A percentile compares a stretch with the other conserved stretches of the same genome.
These are phyloP conservation scores for Porites lutea DNA, from an alignment of 64 coral and sea anemone genomes.

Conservation along the genomic window DNA sequence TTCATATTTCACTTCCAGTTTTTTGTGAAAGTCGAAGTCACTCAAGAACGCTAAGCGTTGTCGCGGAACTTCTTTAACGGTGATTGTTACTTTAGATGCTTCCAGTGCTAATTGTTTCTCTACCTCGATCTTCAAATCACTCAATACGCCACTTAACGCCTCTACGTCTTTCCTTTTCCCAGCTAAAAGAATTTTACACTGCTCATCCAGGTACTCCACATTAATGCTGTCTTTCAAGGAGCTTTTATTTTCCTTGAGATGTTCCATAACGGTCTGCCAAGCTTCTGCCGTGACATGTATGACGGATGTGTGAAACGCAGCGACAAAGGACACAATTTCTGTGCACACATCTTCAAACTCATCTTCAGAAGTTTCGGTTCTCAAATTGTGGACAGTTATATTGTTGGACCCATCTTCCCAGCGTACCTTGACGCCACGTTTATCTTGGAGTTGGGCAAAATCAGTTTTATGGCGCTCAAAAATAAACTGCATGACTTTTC, in stretches of 20 bases:
- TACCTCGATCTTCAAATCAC: not conserved
- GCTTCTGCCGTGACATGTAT: not conserved
- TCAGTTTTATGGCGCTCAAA: not conserved
- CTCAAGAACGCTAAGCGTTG: not conserved
- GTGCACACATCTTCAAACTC: not conserved
- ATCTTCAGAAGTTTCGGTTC: not conserved
- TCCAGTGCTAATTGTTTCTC: not conserved
- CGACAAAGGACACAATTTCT: not conserved
- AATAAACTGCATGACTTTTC: not conserved
- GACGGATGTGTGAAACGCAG: not conserved
- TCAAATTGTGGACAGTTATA: not conserved
- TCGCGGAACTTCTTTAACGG: not conserved
- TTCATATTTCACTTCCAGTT: not conserved
- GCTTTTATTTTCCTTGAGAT: not conserved
- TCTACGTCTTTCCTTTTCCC: conserved; percentile 27
- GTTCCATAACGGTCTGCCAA: not conserved
- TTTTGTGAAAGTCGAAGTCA: not conserved
- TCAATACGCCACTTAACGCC: not conserved
- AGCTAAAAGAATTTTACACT: not conserved
- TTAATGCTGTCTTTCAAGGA: not conserved
- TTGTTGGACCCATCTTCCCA: not conserved
- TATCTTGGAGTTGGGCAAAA: not conserved
- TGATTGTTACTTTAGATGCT: not conserved
- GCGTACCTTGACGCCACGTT: not conserved
- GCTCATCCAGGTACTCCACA: not conserved